Base-by-base conservation (phyloP, 2,797 vertebrate species). In the Rousettus madagascariensis region DNA sequence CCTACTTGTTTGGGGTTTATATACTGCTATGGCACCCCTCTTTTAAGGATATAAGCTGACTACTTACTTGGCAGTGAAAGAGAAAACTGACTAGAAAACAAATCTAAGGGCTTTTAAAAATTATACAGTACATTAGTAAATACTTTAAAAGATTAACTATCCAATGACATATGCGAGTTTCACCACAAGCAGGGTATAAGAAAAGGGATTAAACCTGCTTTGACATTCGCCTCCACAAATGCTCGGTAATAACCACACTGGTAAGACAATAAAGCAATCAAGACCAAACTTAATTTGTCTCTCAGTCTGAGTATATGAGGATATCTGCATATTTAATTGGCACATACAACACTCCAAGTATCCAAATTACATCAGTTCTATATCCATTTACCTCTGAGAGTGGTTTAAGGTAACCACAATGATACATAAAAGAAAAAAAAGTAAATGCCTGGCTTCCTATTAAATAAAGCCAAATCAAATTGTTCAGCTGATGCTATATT, bases 71-170 rank as follows among this genome's bases (percentile, higher is more conserved):
- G 9, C 79, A 89, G 68, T 86, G 12, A 94, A 86, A 68, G 61
- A 78, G 61, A 82, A 95, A 75, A 55, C 24, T 53, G 57, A 87
- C 68, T 69, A 65, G 79, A 57, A 97, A 69, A 80, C 38, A 91
- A 87, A 85, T 85, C 36, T 78, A 46, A 86, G 28, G 19, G 11
- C 30, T 82, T 91, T 55, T 8, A 69, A 80, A 94, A 92, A 36
- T 61, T 63, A 87, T 38, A 69, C 1, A 72, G 26, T 46, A 71
- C 4, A 20, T 82, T 89, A 94, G 26, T 59, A 90, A 96, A n/a
- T 92, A 55, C 17, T 95, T 95, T 86, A 88, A 93, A 83, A 66
- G 22, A 51, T 71, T 90, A 86, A 33, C 53, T 7, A 61, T 33
- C 38, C 63, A 68, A 9, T 49, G 12, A 80, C 19, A 86, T 55